Percentiles rank a stretch among this genome's conserved stretches.
These are phyloP conservation scores for Cheirogaleus medius DNA, from an alignment of 2,113 vertebrate species.

Conservation along the genomic window DNA sequence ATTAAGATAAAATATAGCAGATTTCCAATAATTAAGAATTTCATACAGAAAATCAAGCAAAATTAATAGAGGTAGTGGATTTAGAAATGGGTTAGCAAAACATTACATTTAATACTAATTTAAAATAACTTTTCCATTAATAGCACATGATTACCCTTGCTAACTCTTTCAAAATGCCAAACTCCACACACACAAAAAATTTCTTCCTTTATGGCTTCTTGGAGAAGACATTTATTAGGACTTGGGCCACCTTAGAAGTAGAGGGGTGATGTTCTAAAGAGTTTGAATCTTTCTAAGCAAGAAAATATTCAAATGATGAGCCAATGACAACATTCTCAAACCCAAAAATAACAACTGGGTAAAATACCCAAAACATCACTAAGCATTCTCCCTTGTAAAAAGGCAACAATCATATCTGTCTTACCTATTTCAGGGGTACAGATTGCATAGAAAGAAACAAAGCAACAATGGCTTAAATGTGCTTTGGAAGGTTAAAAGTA, in stretches of 20 bases:
- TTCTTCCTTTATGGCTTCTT: constrained; percentile 40
- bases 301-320: background rate
- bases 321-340: background rate
- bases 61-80: background rate
- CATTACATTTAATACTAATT: constrained; percentile 2
- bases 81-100: constrained; percentile 25
- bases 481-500: background rate
- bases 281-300: background rate
- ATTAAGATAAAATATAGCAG: background rate
- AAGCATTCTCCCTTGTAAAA: background rate
- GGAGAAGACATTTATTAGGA: background rate
- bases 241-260: background rate
- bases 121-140: constrained; percentile 6
- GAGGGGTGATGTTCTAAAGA: background rate
- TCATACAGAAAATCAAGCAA: constrained; percentile 33
- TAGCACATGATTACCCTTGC: background rate
- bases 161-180: constrained; percentile 30
- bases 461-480: background rate
- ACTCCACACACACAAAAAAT: constrained; percentile 22
- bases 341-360: background rate
- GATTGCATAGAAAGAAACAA: background rate
- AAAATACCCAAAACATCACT: background rate
- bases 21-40: constrained; percentile 44
- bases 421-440: background rate
- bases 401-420: background rate